phyloP scores from a whole-genome alignment of 1,140 invertebrate genomes.

The Zelostemma sp. region DNA sequence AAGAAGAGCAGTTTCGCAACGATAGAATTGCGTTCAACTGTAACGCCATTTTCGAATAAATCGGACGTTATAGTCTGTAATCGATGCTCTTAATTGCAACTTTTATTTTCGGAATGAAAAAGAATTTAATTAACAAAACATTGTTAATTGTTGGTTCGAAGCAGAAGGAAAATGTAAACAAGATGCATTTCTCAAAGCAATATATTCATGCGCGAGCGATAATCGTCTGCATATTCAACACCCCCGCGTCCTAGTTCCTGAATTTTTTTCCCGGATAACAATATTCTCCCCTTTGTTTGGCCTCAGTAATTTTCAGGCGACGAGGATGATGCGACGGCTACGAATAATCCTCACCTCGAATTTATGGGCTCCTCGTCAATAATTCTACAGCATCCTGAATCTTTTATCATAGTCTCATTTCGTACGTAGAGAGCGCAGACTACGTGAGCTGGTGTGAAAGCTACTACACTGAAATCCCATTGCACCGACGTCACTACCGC shows the following conservation, averaged over 20 bases:
- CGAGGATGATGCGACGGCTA: constrained; percentile 26
- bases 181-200: too few relatives aligned
- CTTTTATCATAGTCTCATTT: constrained; percentile 51
- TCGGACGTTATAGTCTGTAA: too few relatives aligned
- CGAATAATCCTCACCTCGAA: constrained; percentile 37
- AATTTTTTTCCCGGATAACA: background rate
- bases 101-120: too few relatives aligned
- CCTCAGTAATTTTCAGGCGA: constrained; percentile 19
- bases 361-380: constrained; percentile 42
- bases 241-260: background rate
- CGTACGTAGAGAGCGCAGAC: constrained; percentile 31
- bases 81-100: too few relatives aligned
- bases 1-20: background rate
- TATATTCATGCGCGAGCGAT: background rate
- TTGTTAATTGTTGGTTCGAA: too few relatives aligned
- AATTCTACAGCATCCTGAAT: constrained; percentile 44
- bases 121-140: too few relatives aligned
- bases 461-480: constrained; percentile 61
- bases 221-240: constrained; percentile 6
- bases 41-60: too few relatives aligned
- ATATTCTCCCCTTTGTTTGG: constrained; percentile 12
- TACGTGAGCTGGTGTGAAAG: constrained; percentile 47
- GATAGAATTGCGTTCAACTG: background rate
- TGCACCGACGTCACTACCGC: constrained; percentile 51
- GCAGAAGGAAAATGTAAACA: too few relatives aligned